Evolutionary conservation across 2,797 vertebrate species (phyloP).

Genomic region (Uromys caudimaculatus): DNA sequence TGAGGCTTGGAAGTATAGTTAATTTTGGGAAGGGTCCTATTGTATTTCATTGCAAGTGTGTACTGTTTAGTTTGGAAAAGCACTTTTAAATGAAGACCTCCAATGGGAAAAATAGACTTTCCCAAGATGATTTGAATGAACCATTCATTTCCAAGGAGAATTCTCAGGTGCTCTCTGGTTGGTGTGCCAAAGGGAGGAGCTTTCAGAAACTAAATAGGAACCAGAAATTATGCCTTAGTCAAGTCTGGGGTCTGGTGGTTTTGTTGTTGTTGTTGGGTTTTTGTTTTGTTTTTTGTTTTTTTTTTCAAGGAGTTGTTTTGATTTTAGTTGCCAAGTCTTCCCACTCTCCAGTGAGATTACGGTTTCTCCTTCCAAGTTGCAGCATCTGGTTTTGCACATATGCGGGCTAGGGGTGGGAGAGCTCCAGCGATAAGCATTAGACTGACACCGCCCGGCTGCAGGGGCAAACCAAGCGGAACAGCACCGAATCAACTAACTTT

Average conservation of each 20-base stretch:
- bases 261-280: no score
- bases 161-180: not conserved
- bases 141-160: constrained; percentile 55
- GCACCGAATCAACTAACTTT: constrained; percentile 8
- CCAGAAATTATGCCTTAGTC: not conserved
- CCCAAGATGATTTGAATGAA: not conserved
- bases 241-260: not conserved
- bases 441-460: not conserved
- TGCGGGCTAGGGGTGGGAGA: constrained; percentile 56
- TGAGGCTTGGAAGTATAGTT: constrained; percentile 2
- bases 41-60: constrained; percentile 29
- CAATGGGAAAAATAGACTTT: constrained; percentile 38
- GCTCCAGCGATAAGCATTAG: not conserved
- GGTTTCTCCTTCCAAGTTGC: constrained; percentile 53
- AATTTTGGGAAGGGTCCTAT: not conserved
- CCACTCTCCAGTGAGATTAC: constrained; percentile 22
- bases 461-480: constrained; percentile 33
- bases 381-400: constrained; percentile 58
- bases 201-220: not conserved
- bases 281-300: no score
- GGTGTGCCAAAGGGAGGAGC: not conserved
- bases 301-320: not conserved
- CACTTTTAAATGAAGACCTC: constrained; percentile 52
- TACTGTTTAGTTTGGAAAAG: constrained; percentile 48
- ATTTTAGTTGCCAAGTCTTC: not conserved